phyloP scores from a whole-genome alignment of 2,113 vertebrate genomes.

The Pteropus alecto region DNA sequence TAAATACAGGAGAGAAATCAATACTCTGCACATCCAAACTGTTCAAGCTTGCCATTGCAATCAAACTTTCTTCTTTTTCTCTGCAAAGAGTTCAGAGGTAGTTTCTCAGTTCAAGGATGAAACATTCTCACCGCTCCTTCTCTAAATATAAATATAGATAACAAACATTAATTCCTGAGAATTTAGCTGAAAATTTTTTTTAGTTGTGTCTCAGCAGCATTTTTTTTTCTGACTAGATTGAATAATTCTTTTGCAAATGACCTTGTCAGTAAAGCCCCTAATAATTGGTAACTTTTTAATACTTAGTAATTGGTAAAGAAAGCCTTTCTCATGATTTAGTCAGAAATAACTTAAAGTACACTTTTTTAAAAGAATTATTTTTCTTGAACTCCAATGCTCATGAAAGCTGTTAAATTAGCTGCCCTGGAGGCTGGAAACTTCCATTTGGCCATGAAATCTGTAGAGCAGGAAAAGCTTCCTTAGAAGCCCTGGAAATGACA shows the following conservation, averaged over 20 bases:
- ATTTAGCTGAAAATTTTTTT: slow-evolving; percentile 67
- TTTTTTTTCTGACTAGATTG: slow-evolving; percentile 47
- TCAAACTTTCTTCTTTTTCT: slow-evolving; percentile 72
- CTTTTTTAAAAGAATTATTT: slow-evolving; percentile 56
- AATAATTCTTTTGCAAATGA: slow-evolving; percentile 65
- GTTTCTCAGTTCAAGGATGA: slow-evolving; percentile 75
- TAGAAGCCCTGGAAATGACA: neutral
- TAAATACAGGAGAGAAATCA: slow-evolving; percentile 72
- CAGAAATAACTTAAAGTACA: slow-evolving; percentile 44
- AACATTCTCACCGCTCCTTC: slow-evolving; percentile 54
- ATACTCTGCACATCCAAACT: slow-evolving; percentile 61
- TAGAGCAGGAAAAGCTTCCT: neutral
- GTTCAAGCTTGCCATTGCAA: slow-evolving; percentile 47
- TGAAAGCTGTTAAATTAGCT: slow-evolving; percentile 48
- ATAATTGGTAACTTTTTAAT: slow-evolving; percentile 71
- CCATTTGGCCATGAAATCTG: neutral
- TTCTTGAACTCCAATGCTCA: slow-evolving; percentile 51
- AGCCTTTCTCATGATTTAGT: slow-evolving; percentile 53
- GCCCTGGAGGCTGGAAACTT: neutral
- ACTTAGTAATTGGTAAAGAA: slow-evolving; percentile 61
- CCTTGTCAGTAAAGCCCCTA: slow-evolving; percentile 61
- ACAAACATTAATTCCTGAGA: slow-evolving; percentile 69
- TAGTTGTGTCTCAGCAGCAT: neutral
- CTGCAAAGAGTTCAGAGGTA: slow-evolving; percentile 64
- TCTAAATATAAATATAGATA: slow-evolving; percentile 65